Percentiles rank a stretch among this genome's conserved stretches.
Evolutionary conservation across 2,797 vertebrate species (phyloP).

Genomic region (Alectoris magna): DNA sequence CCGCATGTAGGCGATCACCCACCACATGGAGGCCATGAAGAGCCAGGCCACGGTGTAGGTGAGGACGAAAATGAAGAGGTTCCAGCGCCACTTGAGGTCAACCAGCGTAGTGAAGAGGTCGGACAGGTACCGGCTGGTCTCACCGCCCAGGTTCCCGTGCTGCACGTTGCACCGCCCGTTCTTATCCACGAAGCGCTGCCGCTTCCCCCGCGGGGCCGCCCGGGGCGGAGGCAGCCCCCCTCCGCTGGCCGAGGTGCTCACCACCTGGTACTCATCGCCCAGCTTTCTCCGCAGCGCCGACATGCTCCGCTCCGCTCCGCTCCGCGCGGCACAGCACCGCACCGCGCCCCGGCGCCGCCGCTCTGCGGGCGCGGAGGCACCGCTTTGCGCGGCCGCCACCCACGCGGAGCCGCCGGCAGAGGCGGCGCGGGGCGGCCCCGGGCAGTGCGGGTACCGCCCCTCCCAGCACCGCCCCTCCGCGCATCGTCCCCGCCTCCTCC

Average conservation of each 20-base stretch:
- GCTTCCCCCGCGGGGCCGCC: conserved; percentile 87
- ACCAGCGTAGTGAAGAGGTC: conserved; percentile 98
- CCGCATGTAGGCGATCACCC: conserved; percentile 95
- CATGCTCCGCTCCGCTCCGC: too few species aligned
- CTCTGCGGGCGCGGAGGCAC: too few species aligned
- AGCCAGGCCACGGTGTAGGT: conserved; percentile 99
- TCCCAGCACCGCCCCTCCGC: too few species aligned
- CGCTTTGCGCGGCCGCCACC: too few species aligned
- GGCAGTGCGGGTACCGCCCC: too few species aligned
- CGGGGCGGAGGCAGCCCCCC: conserved; percentile 73
- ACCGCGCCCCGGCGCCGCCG: too few species aligned
- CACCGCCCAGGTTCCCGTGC: conserved; percentile 96
- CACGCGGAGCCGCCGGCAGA: too few species aligned
- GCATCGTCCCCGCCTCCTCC: too few species aligned
- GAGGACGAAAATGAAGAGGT: conserved; percentile 97
- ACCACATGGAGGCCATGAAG: conserved; percentile 99
- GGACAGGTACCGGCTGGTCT: conserved; percentile 96
- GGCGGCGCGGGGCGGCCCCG: too few species aligned
- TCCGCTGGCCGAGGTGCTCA: conserved; percentile 96
- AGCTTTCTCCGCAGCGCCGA: too few species aligned
- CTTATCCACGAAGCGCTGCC: conserved; percentile 98
- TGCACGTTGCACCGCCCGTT: conserved; percentile 99
- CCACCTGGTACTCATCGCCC: conserved; percentile 81
- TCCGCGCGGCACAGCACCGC: too few species aligned
- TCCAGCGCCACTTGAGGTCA: conserved; percentile 99